phyloP scores from a whole-genome alignment of 2,113 vertebrate species.

The Pelecanoides urinatrix region DNA sequence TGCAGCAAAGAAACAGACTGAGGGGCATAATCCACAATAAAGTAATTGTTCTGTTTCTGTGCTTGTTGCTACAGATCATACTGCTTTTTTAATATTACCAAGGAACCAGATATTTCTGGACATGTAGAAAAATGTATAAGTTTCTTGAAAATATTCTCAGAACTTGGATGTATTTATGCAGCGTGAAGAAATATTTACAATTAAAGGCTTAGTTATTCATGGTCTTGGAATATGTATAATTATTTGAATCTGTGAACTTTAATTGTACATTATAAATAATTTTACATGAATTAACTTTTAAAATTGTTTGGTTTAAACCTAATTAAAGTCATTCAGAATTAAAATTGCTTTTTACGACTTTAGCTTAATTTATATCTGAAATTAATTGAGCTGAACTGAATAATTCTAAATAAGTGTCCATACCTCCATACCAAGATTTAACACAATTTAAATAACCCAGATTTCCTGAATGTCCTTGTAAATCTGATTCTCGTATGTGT shows the following conservation, averaged over 20 bases:
- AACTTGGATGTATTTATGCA: background rate
- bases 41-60: background rate
- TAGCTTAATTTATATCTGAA: background rate
- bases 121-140: background rate
- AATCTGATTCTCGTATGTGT: background rate
- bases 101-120: background rate
- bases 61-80: background rate
- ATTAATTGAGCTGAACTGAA: background rate
- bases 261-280: background rate
- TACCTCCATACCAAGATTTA: background rate
- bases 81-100: background rate
- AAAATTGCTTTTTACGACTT: background rate
- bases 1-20: background rate
- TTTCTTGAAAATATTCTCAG: background rate
- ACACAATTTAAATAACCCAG: background rate
- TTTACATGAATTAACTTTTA: background rate
- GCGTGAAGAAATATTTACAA: background rate
- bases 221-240: background rate
- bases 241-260: background rate
- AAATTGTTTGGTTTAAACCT: slow-evolving; percentile 14
- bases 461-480: background rate
- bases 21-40: background rate
- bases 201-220: background rate
- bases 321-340: slow-evolving; percentile 33
- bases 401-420: background rate